Evolutionary conservation across 2,113 vertebrate species (phyloP).

Genomic region (Antechinus stuartii): DNA sequence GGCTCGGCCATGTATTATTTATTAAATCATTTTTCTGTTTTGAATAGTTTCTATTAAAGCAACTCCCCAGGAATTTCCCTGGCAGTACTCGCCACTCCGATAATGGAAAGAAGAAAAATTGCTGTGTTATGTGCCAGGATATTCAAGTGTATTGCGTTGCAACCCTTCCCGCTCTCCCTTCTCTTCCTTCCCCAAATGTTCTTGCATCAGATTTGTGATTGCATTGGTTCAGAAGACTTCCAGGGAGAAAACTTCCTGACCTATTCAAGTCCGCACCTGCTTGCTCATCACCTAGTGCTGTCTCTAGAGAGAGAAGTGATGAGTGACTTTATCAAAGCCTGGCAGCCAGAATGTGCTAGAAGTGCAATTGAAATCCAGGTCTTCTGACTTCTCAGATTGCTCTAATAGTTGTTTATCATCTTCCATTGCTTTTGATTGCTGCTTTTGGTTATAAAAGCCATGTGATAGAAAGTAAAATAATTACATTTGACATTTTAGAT

Average conservation of each 20-base stretch:
- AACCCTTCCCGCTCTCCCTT: not conserved
- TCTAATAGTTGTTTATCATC: not conserved
- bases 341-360: not conserved
- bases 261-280: not conserved
- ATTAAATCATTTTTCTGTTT: not conserved
- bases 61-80: conserved; percentile 49
- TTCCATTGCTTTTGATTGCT: conserved; percentile 57
- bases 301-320: not conserved
- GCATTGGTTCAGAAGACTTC: not conserved
- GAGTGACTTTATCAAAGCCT: not conserved
- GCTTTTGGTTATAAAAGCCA: conserved; percentile 65
- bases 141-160: conserved; percentile 37
- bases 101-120: conserved; percentile 65
- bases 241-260: not conserved
- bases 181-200: not conserved
- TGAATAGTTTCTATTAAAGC: conserved; percentile 36
- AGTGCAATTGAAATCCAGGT: too few species aligned
- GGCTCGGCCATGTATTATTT: not conserved
- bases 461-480: conserved; percentile 58
- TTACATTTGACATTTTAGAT: conserved; percentile 69
- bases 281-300: not conserved
- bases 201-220: not conserved
- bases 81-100: conserved; percentile 46
- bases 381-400: not conserved
- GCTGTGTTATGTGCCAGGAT: conserved; percentile 8